Percentiles rank a stretch among this genome's conserved stretches.
Conservation (phyloP, 2,113 vertebrate genomes). For the Tupaia tana region DNA sequence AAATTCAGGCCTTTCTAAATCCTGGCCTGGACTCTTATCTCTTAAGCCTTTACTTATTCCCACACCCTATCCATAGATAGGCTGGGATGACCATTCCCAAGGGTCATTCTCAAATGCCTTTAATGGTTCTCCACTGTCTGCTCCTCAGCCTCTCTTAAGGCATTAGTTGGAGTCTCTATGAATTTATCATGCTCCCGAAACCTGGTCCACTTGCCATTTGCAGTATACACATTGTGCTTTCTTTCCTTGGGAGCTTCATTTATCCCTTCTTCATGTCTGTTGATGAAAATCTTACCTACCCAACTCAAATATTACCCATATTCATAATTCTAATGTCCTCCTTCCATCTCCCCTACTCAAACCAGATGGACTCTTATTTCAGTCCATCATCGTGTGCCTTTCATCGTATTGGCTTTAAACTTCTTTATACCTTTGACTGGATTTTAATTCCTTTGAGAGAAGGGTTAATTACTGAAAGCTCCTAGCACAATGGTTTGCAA, state of each 20-base stretch:
- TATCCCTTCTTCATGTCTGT: neutral
- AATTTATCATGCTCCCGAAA: neutral
- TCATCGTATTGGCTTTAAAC: neutral
- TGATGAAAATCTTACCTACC: neutral
- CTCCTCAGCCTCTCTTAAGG: neutral
- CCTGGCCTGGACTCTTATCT: neutral
- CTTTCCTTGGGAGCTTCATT: neutral
- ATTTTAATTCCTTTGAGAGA: neutral
- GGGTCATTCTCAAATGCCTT: neutral
- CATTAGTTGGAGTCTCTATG: neutral
- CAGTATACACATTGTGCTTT: neutral
- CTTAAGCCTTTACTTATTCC: neutral
- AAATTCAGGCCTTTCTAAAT: slow-evolving; percentile 17
- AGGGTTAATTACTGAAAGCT: neutral
- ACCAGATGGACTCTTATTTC: neutral
- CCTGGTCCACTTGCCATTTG: neutral
- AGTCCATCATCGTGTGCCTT: neutral
- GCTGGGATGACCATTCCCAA: neutral
- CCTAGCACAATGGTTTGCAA: neutral
- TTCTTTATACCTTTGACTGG: neutral
- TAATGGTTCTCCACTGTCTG: neutral
- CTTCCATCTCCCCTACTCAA: no score
- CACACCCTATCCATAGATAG: fast-evolving
- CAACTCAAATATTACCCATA: neutral
- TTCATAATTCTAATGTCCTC: neutral